phyloP scores from a whole-genome alignment of 92 coral and sea anemone genomes.

The Virgularia gustaviana region DNA sequence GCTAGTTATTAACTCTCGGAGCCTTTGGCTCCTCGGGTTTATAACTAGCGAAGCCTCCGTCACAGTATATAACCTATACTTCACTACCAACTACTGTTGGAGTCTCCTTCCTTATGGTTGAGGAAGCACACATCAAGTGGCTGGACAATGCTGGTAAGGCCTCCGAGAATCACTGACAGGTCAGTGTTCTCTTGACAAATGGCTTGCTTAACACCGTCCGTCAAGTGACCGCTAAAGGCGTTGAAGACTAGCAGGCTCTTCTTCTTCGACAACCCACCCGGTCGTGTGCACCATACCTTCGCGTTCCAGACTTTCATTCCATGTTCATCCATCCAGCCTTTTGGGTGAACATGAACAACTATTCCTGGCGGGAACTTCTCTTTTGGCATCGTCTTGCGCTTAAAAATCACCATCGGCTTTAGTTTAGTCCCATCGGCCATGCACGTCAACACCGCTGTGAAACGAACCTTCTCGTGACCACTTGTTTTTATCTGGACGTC shows the following conservation, averaged over 20 bases:
- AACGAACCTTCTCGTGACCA: conserved; percentile 38
- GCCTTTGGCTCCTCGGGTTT: too few relatives aligned
- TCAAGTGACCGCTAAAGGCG: conserved; percentile 33
- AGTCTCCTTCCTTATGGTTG: too few relatives aligned
- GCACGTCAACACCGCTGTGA: conserved; percentile 21
- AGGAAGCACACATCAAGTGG: conserved; percentile 54
- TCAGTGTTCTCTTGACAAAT: conserved; percentile 36
- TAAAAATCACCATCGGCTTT: conserved; percentile 36
- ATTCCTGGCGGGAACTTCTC: not conserved
- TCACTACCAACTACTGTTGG: too few relatives aligned
- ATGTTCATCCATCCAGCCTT: not conserved
- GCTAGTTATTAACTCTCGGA: too few relatives aligned
- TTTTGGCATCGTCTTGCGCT: conserved; percentile 16
- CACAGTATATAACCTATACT: too few relatives aligned
- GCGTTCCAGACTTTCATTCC: not conserved
- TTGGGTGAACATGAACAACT: not conserved
- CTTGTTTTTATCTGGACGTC: conserved; percentile 45
- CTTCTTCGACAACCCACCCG: not conserved
- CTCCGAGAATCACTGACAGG: conserved; percentile 49
- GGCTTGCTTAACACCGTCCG: conserved; percentile 29
- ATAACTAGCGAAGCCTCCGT: too few relatives aligned
- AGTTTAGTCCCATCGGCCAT: conserved; percentile 50
- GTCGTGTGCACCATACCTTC: not conserved
- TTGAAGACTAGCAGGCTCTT: conserved; percentile 20
- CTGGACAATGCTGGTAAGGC: conserved; percentile 52